phyloP scores from a whole-genome alignment of 2,797 vertebrate species.

The Pangasius krempfi region DNA sequence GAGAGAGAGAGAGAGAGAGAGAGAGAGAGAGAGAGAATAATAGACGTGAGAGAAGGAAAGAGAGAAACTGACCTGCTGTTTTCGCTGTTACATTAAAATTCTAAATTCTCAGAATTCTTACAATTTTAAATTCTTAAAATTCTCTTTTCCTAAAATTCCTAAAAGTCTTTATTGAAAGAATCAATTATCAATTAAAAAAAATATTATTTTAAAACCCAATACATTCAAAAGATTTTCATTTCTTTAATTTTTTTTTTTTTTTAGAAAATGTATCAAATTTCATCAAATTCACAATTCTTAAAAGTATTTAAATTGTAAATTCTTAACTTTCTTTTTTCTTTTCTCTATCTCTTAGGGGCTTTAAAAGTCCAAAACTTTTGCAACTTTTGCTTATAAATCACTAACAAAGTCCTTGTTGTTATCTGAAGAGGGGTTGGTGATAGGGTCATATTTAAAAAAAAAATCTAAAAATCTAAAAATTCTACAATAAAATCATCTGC shows the following conservation, averaged over 20 bases:
- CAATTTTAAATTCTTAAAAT: not conserved
- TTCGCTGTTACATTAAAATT: not conserved
- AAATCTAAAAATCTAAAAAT: not conserved
- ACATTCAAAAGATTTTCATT: not conserved
- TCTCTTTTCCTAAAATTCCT: not conserved
- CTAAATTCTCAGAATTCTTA: not conserved
- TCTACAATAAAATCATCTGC: not conserved
- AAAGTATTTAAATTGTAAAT: not conserved
- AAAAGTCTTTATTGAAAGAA: not conserved
- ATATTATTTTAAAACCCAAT: not conserved
- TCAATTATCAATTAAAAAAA: not conserved
- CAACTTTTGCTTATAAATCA: not conserved
- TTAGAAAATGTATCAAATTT: not conserved
- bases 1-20: constrained; percentile 57
- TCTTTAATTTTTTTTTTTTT: not conserved
- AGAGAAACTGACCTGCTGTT: not conserved
- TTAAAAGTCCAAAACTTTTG: not conserved
- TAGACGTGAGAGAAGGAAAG: not conserved
- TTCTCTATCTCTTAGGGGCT: not conserved
- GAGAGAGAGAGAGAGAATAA: constrained; percentile 49
- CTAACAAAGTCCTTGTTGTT: not conserved
- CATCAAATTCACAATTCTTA: not conserved
- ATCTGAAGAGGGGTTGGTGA: not conserved
- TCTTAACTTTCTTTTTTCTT: not conserved
- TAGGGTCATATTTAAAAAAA: not conserved